These are phyloP conservation scores for Thereva nobilitata DNA, from an alignment of 2,888 invertebrate genomes.

Conservation along the genomic window DNA sequence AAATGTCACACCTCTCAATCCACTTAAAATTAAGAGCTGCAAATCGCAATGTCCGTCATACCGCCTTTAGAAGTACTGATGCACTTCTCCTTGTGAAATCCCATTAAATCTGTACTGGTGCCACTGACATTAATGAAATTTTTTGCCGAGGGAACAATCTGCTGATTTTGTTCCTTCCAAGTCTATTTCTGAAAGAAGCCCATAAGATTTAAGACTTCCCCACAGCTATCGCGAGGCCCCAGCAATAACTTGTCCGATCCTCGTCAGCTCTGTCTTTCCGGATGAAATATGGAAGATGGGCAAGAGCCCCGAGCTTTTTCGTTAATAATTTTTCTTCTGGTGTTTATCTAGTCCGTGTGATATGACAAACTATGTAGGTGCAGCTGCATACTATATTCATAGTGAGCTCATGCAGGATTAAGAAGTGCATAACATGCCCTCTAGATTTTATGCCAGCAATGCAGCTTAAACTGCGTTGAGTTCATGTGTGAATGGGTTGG, in stretches of 20 bases:
- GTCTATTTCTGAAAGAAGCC: neutral
- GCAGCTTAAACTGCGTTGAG: no score
- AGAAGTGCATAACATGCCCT: no score
- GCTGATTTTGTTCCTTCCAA: neutral
- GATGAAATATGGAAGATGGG: constrained; percentile 18
- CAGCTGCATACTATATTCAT: neutral
- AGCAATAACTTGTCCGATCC: neutral
- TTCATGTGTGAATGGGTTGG: no score
- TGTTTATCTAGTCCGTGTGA: constrained; percentile 16
- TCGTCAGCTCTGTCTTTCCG: constrained; percentile 26
- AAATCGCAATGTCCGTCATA: no score
- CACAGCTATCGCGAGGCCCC: neutral
- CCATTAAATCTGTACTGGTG: constrained; percentile 2
- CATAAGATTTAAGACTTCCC: constrained; percentile 15
- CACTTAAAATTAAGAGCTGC: no score
- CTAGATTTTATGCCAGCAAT: no score
- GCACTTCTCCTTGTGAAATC: constrained; percentile 6
- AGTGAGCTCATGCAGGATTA: no score
- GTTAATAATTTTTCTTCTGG: constrained; percentile 27
- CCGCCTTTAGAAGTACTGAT: neutral
- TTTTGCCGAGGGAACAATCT: constrained; percentile 21
- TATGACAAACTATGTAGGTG: neutral
- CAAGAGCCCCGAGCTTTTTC: constrained; percentile 5
- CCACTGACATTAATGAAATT: constrained; percentile 32
- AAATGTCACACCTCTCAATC: neutral